Conservation (phyloP, 2,888 invertebrate genomes). For the Tridacna crocea region DNA sequence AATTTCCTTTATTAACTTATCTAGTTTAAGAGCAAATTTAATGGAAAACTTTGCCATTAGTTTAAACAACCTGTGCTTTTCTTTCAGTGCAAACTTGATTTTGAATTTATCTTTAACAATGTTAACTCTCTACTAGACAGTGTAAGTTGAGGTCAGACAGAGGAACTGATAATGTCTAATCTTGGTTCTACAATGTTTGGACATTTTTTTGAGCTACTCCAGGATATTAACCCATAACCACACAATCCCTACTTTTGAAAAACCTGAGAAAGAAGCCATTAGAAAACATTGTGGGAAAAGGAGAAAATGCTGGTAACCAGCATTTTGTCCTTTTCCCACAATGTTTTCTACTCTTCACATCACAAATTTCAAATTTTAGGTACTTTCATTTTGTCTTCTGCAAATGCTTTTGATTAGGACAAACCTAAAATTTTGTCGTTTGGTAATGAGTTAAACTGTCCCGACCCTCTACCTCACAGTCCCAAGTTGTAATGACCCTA, state of each 20-base stretch:
- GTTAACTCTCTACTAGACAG: too few relatives aligned
- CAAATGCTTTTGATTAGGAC: too few relatives aligned
- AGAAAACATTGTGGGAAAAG: neutral
- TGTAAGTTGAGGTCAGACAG: too few relatives aligned
- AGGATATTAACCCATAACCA: neutral
- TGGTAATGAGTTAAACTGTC: neutral
- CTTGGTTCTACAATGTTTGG: too few relatives aligned
- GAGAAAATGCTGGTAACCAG: neutral
- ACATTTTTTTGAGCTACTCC: too few relatives aligned
- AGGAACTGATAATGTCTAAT: too few relatives aligned
- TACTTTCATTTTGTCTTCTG: too few relatives aligned
- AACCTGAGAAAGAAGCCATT: neutral
- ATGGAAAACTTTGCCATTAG: slow-evolving; percentile 11
- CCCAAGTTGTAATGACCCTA: too few relatives aligned
- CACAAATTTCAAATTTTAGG: too few relatives aligned
- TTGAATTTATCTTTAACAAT: neutral
- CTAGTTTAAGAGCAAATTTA: slow-evolving; percentile 9
- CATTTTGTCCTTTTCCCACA: slow-evolving; percentile 1
- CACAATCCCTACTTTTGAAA: neutral
- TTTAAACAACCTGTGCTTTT: slow-evolving; percentile 4
- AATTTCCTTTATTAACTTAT: slow-evolving; percentile 14
- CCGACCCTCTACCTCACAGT: too few relatives aligned
- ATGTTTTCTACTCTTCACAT: neutral
- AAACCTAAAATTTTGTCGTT: too few relatives aligned
- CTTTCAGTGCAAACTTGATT: slow-evolving; percentile 15